A percentile compares a stretch with the other conserved stretches of the same genome.
These are phyloP conservation scores for Apamea anceps DNA, from an alignment of 2,888 invertebrate genomes.

Conservation along the genomic window DNA sequence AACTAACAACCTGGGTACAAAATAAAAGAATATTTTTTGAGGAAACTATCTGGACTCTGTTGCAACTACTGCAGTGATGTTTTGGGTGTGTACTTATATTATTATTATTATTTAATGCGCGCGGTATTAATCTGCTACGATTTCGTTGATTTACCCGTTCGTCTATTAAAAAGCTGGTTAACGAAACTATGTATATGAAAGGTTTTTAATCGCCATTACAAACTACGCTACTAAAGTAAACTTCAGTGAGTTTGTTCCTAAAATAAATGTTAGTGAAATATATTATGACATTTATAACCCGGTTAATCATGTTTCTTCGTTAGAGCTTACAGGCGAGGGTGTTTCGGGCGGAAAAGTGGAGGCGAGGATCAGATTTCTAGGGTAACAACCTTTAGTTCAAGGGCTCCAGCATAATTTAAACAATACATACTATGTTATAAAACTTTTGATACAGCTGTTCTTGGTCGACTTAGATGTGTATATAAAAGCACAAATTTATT, in stretches of 20 bases:
- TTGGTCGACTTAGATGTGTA: not conserved
- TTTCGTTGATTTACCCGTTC: not conserved
- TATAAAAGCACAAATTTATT: slow-evolving; percentile 14
- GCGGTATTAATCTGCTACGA: not conserved
- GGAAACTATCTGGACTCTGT: not conserved
- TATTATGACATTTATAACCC: slow-evolving; percentile 19
- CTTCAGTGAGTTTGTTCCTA: slow-evolving; percentile 11
- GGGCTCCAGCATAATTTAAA: slow-evolving; percentile 25
- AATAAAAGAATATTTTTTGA: not conserved
- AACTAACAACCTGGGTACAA: not conserved
- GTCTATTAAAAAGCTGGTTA: not conserved
- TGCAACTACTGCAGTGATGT: not conserved
- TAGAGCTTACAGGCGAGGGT: slow-evolving; percentile 5
- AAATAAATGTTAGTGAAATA: slow-evolving; percentile 20
- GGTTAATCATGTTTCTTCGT: slow-evolving; percentile 23
- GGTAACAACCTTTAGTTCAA: slow-evolving; percentile 40
- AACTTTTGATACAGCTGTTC: not conserved
- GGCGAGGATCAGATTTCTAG: slow-evolving; percentile 23
- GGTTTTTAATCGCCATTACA: not conserved
- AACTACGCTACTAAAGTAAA: not conserved
- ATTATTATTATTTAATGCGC: too few species aligned
- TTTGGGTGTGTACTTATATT: not conserved
- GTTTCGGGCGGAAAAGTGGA: slow-evolving; percentile 1
- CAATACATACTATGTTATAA: not conserved
- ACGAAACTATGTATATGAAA: not conserved